A percentile compares a stretch with the other conserved stretches of the same genome.
Evolutionary conservation across 2,113 vertebrate species (phyloP).

Genomic region (Columba livia): DNA sequence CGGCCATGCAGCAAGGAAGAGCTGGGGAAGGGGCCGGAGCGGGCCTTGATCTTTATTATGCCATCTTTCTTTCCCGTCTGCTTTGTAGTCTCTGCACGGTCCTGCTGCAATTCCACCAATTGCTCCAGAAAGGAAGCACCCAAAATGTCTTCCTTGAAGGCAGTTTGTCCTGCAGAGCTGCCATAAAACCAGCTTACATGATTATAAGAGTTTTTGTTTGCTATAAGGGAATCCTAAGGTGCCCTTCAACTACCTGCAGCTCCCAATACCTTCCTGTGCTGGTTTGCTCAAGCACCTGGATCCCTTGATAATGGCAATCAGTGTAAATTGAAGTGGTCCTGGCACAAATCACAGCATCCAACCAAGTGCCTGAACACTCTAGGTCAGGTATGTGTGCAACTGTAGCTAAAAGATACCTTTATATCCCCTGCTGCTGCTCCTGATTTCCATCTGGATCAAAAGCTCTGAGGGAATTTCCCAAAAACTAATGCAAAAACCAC

Average conservation of each 20-base stretch:
- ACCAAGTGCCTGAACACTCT: rapidly evolving
- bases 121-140: not conserved
- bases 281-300: not conserved
- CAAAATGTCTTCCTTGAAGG: not conserved
- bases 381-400: not conserved
- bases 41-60: not conserved
- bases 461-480: not conserved
- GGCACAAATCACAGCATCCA: not conserved
- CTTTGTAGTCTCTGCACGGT: not conserved
- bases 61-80: not conserved
- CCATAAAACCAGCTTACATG: not conserved
- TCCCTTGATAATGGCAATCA: not conserved
- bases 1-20: not conserved
- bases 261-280: not conserved
- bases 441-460: not conserved
- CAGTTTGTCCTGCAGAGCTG: not conserved
- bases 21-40: not conserved
- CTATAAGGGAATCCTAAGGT: not conserved
- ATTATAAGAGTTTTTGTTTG: not conserved
- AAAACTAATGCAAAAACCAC: not conserved
- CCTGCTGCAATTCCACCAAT: not conserved
- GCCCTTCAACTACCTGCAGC: not conserved
- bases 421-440: not conserved
- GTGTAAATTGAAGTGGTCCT: not conserved
- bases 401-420: not conserved